Percentiles rank a stretch among this genome's conserved stretches.
Evolutionary conservation across 1,140 invertebrate species (phyloP).

Genomic region (Apis florea): DNA sequence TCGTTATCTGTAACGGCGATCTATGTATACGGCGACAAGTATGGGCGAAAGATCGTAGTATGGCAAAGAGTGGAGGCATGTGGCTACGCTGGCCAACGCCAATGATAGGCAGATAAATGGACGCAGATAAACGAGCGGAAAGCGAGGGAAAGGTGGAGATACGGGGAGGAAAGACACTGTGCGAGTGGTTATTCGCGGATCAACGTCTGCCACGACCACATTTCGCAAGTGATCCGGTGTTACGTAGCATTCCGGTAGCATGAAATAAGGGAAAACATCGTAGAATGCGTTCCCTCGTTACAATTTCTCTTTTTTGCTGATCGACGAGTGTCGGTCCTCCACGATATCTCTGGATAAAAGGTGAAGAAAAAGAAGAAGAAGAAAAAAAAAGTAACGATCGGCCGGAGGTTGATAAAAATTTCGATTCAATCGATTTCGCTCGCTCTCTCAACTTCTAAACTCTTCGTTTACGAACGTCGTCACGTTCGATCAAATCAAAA

Average conservation of each 20-base stretch:
- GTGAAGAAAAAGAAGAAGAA: no score
- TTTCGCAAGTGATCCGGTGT: constrained; percentile 59
- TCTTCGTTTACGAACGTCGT: no score
- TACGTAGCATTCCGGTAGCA: constrained; percentile 31
- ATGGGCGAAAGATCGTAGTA: constrained; percentile 52
- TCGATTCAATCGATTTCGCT: not conserved
- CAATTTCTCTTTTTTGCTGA: not conserved
- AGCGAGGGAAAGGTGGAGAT: constrained; percentile 56
- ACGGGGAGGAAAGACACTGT: constrained; percentile 44
- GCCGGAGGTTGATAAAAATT: no score
- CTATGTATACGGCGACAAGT: constrained; percentile 42
- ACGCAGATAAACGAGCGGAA: constrained; percentile 65
- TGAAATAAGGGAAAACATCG: constrained; percentile 39
- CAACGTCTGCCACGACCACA: constrained; percentile 49
- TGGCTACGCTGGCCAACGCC: constrained; percentile 12
- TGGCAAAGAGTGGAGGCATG: constrained; percentile 24
- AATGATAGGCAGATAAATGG: constrained; percentile 65
- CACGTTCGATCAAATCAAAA: constrained; percentile 19
- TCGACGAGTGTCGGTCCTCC: not conserved
- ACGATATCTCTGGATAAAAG: no score
- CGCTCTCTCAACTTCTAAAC: not conserved
- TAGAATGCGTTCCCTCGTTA: constrained; percentile 5
- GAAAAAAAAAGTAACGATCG: no score
- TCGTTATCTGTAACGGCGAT: constrained; percentile 40
- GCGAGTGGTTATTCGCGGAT: constrained; percentile 48